Conservation (phyloP, 2,797 vertebrate species). For the Sarcophilus harrisii region DNA sequence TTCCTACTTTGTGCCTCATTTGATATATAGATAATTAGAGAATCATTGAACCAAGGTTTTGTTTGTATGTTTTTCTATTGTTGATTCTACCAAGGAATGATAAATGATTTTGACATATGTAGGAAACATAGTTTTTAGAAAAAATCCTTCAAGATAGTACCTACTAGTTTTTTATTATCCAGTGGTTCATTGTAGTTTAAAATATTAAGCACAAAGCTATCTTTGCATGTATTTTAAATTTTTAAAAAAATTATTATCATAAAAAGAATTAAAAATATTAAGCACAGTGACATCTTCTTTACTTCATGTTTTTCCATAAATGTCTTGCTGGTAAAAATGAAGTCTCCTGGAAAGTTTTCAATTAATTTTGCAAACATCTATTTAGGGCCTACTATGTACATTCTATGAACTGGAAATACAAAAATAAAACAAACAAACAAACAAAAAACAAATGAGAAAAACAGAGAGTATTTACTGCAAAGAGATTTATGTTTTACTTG, state of each 20-base stretch:
- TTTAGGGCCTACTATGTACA: background rate
- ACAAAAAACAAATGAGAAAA: background rate
- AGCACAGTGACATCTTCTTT: background rate
- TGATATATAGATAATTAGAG: background rate
- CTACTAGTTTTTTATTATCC: background rate
- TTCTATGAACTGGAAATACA: background rate
- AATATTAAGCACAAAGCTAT: background rate
- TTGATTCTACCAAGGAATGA: background rate
- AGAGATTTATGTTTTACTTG: background rate
- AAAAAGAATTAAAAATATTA: background rate
- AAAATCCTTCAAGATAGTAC: background rate
- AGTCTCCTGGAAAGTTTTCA: background rate
- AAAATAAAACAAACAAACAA: background rate
- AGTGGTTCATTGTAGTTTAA: background rate
- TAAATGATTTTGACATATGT: background rate
- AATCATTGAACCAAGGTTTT: background rate
- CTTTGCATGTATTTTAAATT: no score
- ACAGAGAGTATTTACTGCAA: background rate
- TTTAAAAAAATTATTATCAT: no score
- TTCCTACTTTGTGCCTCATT: background rate
- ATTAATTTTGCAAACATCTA: background rate
- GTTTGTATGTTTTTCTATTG: background rate
- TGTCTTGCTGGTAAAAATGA: background rate
- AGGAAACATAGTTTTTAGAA: background rate
- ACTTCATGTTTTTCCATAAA: background rate